Percentiles rank a stretch among this genome's conserved stretches.
Conservation (phyloP, 2,113 vertebrate genomes). For the Pseudonaja textilis region DNA sequence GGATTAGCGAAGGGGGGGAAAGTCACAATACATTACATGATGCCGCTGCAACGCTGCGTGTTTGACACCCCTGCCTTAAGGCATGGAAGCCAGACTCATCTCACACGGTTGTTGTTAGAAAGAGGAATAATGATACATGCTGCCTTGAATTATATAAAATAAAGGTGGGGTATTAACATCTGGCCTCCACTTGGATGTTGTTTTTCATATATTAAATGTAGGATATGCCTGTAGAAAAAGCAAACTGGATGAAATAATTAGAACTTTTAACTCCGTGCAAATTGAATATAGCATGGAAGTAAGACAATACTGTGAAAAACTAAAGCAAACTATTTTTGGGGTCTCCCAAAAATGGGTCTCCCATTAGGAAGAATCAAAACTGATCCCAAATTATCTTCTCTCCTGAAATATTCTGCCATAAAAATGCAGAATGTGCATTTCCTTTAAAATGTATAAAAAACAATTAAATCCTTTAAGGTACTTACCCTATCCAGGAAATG, state of each 20-base stretch:
- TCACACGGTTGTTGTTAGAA: background rate
- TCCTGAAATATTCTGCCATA: background rate
- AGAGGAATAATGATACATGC: background rate
- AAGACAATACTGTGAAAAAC: background rate
- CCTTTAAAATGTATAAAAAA: background rate
- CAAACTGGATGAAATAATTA: background rate
- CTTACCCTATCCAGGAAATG: constrained; percentile 90
- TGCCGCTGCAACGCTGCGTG: too few species aligned
- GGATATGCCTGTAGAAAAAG: background rate
- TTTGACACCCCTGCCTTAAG: too few species aligned
- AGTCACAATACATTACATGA: too few species aligned
- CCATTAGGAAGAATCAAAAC: background rate
- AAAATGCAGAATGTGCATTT: background rate
- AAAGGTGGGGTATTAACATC: background rate
- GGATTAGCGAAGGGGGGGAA: too few species aligned
- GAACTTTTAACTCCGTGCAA: background rate
- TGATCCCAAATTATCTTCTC: background rate
- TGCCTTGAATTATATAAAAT: background rate
- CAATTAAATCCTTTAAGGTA: constrained; percentile 41
- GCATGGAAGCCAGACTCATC: background rate
- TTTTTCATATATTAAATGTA: background rate
- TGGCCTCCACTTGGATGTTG: background rate
- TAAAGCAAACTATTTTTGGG: background rate
- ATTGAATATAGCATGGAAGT: background rate
- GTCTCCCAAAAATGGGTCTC: background rate